Percentiles rank a stretch among this genome's conserved stretches.
phyloP scores from a whole-genome alignment of 2,113 vertebrate genomes.

The Bucco capensis region DNA sequence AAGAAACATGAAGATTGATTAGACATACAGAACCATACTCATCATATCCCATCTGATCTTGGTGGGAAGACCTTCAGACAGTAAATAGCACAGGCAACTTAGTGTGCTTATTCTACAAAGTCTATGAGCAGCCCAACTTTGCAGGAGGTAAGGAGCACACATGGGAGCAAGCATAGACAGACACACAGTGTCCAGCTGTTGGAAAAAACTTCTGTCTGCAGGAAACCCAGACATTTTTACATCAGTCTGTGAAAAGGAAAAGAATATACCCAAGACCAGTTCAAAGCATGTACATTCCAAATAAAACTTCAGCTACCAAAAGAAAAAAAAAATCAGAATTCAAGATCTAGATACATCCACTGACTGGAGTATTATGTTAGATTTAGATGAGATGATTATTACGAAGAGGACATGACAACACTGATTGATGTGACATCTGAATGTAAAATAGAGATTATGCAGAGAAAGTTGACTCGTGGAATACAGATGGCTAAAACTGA shows the following conservation, averaged over 20 bases:
- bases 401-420: background rate
- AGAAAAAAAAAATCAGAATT: background rate
- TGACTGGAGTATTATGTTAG: background rate
- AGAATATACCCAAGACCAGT: background rate
- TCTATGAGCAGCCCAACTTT: background rate
- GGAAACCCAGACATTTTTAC: background rate
- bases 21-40: background rate
- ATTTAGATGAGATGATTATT: constrained; percentile 17
- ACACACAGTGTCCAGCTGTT: background rate
- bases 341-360: background rate
- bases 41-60: background rate
- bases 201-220: background rate
- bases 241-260: background rate
- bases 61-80: background rate
- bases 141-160: background rate
- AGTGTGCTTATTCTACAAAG: background rate
- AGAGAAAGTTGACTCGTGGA: background rate
- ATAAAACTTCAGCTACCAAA: background rate
- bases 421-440: constrained; percentile 15
- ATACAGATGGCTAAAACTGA: background rate
- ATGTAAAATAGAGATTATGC: constrained; percentile 2
- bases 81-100: background rate
- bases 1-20: background rate
- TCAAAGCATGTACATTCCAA: background rate
- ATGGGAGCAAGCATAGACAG: background rate